Evolutionary conservation across 2,113 vertebrate species (phyloP).

Genomic region (Caloenas nicobarica): DNA sequence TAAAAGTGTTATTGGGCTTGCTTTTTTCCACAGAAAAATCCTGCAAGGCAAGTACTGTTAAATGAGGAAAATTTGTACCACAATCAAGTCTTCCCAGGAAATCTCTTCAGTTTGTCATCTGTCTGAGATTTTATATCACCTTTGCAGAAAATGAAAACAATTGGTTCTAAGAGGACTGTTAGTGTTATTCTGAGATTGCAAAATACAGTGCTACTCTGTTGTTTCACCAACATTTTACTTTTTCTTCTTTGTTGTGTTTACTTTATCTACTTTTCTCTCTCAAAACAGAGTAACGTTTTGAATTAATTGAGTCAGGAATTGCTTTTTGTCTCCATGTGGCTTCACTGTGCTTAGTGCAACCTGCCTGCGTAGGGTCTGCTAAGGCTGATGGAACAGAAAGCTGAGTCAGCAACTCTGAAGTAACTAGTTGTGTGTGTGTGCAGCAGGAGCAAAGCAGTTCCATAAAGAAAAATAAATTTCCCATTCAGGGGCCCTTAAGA

Average conservation of each 20-base stretch:
- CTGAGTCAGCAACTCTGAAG: not conserved
- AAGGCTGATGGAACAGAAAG: not conserved
- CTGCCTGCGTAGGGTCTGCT: not conserved
- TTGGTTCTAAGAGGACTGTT: not conserved
- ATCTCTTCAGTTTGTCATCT: not conserved
- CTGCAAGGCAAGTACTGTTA: constrained; percentile 16
- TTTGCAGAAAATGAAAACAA: not conserved
- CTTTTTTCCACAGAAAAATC: constrained; percentile 13
- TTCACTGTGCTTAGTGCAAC: not conserved
- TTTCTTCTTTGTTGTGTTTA: not conserved
- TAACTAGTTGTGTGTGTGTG: not conserved
- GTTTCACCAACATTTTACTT: not conserved
- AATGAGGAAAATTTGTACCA: constrained; percentile 26
- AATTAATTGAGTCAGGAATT: not conserved
- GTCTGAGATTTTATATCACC: not conserved
- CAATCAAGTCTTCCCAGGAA: constrained; percentile 10
- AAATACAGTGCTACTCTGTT: not conserved
- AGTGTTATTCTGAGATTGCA: not conserved
- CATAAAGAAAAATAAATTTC: not conserved
- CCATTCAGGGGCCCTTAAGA: not conserved
- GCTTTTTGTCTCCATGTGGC: not conserved
- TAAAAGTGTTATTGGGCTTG: not conserved
- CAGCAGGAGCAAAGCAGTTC: not conserved
- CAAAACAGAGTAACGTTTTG: accelerated
- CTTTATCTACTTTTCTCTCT: not conserved